Evolutionary conservation across 2,797 vertebrate species (phyloP).

Genomic region (Poeciliopsis infans): DNA sequence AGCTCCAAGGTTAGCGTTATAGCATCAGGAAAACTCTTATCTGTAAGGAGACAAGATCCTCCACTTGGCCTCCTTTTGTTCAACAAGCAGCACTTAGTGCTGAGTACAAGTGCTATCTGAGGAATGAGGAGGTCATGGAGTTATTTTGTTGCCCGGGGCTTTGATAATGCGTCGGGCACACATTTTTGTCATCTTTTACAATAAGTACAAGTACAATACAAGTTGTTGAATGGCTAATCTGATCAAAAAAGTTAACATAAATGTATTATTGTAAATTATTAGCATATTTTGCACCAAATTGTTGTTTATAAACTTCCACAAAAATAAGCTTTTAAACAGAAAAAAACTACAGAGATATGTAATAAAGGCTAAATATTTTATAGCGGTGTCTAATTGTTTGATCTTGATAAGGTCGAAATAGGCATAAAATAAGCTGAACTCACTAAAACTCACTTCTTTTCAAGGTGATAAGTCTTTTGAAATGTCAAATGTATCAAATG

Average conservation of each 20-base stretch:
- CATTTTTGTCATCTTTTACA: background rate
- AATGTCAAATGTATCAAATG: background rate
- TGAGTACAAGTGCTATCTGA: constrained; percentile 25
- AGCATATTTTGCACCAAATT: background rate
- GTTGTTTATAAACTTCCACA: background rate
- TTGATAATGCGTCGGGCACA: constrained; percentile 8
- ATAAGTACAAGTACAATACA: background rate
- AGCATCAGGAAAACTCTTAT: constrained; percentile 69
- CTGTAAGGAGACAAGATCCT: constrained; percentile 56
- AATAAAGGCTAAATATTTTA: background rate
- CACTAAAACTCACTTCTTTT: background rate
- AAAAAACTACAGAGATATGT: background rate
- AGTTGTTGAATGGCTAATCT: background rate
- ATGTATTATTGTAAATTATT: background rate
- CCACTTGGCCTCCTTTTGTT: constrained; percentile 42
- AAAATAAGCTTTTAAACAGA: background rate
- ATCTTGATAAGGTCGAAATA: background rate
- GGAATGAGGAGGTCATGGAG: constrained; percentile 26
- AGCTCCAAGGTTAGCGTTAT: constrained; percentile 66
- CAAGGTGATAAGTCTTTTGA: background rate
- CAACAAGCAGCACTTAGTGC: constrained; percentile 40
- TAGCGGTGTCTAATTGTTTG: background rate
- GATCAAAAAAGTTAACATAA: background rate
- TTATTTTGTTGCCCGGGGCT: background rate
- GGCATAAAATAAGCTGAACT: background rate